Evolutionary conservation across 2,888 invertebrate genomes (phyloP).

Genomic region (Endomychus coccineus): DNA sequence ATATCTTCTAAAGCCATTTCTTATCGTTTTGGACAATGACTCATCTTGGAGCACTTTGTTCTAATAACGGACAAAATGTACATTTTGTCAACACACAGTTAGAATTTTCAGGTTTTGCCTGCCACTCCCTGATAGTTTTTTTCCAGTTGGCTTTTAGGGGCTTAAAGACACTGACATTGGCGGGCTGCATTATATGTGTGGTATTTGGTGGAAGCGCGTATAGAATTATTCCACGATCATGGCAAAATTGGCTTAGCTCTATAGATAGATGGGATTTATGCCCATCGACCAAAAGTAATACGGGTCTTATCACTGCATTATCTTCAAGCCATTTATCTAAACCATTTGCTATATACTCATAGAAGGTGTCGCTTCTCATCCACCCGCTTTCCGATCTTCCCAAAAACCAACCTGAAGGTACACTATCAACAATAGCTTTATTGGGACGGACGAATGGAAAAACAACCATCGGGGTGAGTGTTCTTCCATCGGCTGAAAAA

Average conservation of each 20-base stretch:
- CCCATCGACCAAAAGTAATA: slow-evolving; percentile 29
- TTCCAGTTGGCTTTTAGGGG: slow-evolving; percentile 25
- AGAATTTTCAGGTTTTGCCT: too few relatives aligned
- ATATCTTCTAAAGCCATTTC: too few relatives aligned
- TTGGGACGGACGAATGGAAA: slow-evolving; percentile 20
- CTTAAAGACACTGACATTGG: slow-evolving; percentile 24
- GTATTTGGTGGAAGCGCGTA: slow-evolving; percentile 22
- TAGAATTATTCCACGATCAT: slow-evolving; percentile 26
- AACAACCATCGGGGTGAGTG: slow-evolving; percentile 6
- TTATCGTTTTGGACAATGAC: too few relatives aligned
- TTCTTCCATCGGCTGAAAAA: slow-evolving; percentile 14
- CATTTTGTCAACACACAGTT: too few relatives aligned
- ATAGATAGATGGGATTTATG: slow-evolving; percentile 28
- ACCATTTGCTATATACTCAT: slow-evolving; percentile 23
- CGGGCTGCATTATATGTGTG: slow-evolving; percentile 26
- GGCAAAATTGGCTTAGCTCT: slow-evolving; percentile 25
- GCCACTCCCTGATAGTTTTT: slow-evolving; percentile 17
- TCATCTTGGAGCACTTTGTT: too few relatives aligned
- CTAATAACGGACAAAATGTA: too few relatives aligned
- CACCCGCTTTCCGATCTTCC: slow-evolving; percentile 26
- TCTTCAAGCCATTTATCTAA: slow-evolving; percentile 19
- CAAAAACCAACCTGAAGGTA: slow-evolving; percentile 19
- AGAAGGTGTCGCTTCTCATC: slow-evolving; percentile 27
- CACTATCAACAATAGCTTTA: slow-evolving; percentile 16
- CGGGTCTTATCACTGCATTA: slow-evolving; percentile 19